Conservation (phyloP, 1,140 invertebrate species). For the Halictus rubicundus region DNA sequence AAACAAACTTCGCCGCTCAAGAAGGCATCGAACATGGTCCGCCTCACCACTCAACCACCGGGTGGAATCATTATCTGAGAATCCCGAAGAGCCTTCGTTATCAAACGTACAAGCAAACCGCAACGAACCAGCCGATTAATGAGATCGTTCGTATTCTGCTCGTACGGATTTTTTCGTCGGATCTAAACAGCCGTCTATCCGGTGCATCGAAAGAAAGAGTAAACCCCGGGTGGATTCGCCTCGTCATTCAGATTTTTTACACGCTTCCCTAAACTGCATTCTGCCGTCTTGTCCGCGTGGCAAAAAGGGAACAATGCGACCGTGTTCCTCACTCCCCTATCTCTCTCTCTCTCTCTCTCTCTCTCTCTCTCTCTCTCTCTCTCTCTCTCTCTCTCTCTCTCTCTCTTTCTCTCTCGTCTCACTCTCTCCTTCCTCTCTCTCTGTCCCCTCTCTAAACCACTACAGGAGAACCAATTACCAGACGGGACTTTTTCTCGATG, state of each 20-base stretch:
- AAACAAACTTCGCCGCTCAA: no score
- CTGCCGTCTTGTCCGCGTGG: constrained; percentile 23
- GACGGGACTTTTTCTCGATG: constrained; percentile 14
- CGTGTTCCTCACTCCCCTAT: not conserved
- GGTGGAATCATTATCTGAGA: not conserved
- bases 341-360: no score
- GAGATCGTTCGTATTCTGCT: constrained; percentile 27
- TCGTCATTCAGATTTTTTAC: constrained; percentile 30
- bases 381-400: not conserved
- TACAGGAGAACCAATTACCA: constrained; percentile 48
- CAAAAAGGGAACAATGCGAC: constrained; percentile 35
- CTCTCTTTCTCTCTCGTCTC: no score
- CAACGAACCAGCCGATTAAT: not conserved
- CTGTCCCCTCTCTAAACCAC: not conserved
- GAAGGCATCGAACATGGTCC: no score
- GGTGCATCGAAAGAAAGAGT: not conserved
- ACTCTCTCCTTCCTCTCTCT: no score
- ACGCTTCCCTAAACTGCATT: constrained; percentile 12
- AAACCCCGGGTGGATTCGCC: constrained; percentile 1
- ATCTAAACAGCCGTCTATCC: not conserved
- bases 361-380: not conserved
- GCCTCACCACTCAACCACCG: no score
- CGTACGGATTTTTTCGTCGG: not conserved
- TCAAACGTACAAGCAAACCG: not conserved
- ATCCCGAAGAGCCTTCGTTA: not conserved